A percentile compares a stretch with the other conserved stretches of the same genome.
Conservation (phyloP, 2,888 invertebrate species). For the Petrolisthes manimaculis region DNA sequence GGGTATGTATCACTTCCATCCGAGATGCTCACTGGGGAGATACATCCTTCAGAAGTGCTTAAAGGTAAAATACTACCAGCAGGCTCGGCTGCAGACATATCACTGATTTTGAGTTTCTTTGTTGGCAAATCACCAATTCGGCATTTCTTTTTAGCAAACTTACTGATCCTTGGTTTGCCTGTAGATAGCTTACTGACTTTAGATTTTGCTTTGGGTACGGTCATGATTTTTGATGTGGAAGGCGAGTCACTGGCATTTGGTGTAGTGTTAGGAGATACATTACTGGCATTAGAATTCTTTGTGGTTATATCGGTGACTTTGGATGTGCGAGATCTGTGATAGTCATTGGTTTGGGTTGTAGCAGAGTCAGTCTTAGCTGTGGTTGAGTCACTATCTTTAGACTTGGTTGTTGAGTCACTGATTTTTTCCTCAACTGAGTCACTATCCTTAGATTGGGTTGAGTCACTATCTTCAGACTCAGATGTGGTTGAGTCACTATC, state of each 20-base stretch:
- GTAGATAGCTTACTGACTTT: no score
- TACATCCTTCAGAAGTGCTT: neutral
- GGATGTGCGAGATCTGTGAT: no score
- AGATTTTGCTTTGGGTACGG: no score
- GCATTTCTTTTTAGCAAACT: neutral
- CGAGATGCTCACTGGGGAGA: no score
- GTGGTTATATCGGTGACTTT: no score
- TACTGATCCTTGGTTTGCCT: no score
- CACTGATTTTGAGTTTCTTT: neutral
- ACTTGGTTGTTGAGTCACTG: neutral
- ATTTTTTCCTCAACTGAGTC: neutral
- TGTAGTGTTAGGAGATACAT: no score
- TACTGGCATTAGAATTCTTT: no score
- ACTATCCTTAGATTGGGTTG: neutral
- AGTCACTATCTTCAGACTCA: neutral
- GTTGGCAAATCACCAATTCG: neutral
- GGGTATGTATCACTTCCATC: no score
- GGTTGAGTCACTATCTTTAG: neutral
- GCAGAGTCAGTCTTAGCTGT: neutral
- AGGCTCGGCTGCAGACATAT: neutral
- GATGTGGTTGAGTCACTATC: neutral
- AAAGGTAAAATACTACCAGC: neutral
- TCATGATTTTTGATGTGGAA: no score
- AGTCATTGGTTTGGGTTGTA: no score
- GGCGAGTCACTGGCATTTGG: no score